phyloP scores from a whole-genome alignment of 2,888 invertebrate species.

The Volucella inanis region DNA sequence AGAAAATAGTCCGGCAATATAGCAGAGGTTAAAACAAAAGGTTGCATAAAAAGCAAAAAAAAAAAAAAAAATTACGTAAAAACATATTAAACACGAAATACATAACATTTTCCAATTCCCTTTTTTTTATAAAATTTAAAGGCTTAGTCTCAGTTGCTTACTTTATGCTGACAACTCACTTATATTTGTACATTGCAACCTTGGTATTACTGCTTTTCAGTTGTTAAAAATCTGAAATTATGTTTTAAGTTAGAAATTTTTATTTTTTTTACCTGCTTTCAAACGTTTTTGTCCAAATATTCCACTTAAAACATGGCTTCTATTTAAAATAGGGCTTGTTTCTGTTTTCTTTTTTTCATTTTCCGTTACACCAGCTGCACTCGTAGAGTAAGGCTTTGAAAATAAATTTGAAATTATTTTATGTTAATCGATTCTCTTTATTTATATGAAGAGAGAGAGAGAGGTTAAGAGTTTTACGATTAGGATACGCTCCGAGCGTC shows the following conservation, averaged over 20 bases:
- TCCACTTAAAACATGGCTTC: conserved; percentile 81
- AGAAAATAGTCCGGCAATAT: conserved; percentile 76
- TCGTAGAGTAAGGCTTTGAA: conserved; percentile 78
- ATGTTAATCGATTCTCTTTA: no score
- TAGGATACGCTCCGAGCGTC: no score
- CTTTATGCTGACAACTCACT: background rate
- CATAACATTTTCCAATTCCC: no score
- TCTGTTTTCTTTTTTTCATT: conserved; percentile 78
- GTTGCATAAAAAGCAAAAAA: conserved; percentile 43
- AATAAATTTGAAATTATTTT: conserved; percentile 15
- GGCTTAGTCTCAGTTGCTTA: no score
- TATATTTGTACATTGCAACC: conserved; percentile 29
- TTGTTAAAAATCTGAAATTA: conserved; percentile 51
- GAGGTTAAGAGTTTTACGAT: no score
- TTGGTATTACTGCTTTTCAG: conserved; percentile 22
- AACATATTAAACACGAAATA: conserved; percentile 13
- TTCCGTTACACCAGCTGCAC: conserved; percentile 74
- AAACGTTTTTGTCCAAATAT: conserved; percentile 81
- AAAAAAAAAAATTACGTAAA: conserved; percentile 43
- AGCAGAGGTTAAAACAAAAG: conserved; percentile 20
- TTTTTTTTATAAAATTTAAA: no score
- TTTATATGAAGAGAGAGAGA: no score
- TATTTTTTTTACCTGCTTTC: conserved; percentile 76
- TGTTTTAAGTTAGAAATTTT: conserved; percentile 8
- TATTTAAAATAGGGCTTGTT: conserved; percentile 79